Conservation (phyloP, 2,797 vertebrate genomes). For the Fratercula arctica region DNA sequence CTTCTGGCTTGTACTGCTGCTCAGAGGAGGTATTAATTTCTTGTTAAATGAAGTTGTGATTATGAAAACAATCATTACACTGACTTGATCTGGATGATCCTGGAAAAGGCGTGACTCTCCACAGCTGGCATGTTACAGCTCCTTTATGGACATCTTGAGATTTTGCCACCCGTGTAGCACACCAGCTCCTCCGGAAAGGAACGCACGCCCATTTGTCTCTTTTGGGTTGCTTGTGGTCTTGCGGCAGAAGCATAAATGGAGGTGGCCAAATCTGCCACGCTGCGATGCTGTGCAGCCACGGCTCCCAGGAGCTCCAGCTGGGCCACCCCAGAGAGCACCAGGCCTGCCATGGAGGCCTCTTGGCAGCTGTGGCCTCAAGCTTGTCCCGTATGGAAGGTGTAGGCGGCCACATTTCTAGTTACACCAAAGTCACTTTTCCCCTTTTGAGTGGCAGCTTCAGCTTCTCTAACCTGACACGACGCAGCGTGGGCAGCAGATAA, state of each 20-base stretch:
- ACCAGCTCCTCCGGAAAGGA: background rate
- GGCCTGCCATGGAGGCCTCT: background rate
- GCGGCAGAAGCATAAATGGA: background rate
- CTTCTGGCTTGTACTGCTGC: background rate
- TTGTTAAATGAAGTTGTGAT: background rate
- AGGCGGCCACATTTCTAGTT: background rate
- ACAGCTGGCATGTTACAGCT: rapidly evolving
- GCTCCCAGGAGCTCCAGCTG: background rate
- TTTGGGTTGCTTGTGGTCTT: background rate
- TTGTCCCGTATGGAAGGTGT: background rate
- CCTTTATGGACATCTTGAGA: too few species aligned
- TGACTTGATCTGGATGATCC: background rate
- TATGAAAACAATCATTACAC: background rate
- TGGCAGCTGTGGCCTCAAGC: background rate
- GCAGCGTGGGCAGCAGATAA: background rate
- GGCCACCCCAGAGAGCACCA: background rate
- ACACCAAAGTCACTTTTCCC: background rate
- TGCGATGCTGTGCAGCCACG: rapidly evolving
- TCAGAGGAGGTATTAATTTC: background rate
- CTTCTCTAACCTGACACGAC: background rate
- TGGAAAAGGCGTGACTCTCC: background rate
- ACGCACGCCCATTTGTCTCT: rapidly evolving
- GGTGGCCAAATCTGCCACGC: rapidly evolving
- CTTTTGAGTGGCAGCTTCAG: background rate
- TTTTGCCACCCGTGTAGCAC: background rate